Conservation (phyloP, 2,888 invertebrate genomes). For the Andricus quercusramuli region DNA sequence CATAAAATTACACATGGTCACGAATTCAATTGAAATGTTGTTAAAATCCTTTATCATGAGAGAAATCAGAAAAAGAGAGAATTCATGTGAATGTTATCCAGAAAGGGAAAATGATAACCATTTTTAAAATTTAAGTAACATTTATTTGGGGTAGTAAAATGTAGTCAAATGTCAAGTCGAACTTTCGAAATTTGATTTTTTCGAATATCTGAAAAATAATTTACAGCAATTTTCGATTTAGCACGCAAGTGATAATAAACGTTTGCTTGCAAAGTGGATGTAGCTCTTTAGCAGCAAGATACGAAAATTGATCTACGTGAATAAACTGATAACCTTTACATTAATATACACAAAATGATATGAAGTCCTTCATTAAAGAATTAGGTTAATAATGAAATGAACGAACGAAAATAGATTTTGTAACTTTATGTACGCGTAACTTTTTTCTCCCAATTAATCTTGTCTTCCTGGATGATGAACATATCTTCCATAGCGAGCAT, state of each 20-base stretch:
- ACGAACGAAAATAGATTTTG: conserved; percentile 23
- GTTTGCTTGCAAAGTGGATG: conserved; percentile 1
- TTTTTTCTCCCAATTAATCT: conserved; percentile 24
- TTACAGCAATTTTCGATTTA: neutral
- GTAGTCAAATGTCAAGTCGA: neutral
- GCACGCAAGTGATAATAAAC: neutral
- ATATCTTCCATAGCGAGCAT: neutral
- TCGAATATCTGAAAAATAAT: neutral
- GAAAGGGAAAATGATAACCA: too few relatives aligned
- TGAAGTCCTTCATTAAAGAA: neutral
- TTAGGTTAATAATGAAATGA: neutral
- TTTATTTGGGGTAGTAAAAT: too few relatives aligned
- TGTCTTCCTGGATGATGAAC: conserved; percentile 29
- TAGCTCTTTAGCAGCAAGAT: conserved; percentile 32
- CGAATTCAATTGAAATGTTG: too few relatives aligned
- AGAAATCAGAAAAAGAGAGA: too few relatives aligned
- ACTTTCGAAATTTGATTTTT: neutral
- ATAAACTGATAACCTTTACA: conserved; percentile 36
- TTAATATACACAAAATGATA: neutral
- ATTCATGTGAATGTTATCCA: too few relatives aligned
- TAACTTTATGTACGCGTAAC: neutral
- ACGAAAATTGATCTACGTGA: conserved; percentile 18
- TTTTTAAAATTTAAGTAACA: too few relatives aligned
- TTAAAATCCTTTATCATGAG: too few relatives aligned
- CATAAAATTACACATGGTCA: too few relatives aligned